Evolutionary conservation across 2,888 invertebrate species (phyloP), one percentile per base, ranked within the genome.

Genomic region (Drosophila rellima): DNA sequence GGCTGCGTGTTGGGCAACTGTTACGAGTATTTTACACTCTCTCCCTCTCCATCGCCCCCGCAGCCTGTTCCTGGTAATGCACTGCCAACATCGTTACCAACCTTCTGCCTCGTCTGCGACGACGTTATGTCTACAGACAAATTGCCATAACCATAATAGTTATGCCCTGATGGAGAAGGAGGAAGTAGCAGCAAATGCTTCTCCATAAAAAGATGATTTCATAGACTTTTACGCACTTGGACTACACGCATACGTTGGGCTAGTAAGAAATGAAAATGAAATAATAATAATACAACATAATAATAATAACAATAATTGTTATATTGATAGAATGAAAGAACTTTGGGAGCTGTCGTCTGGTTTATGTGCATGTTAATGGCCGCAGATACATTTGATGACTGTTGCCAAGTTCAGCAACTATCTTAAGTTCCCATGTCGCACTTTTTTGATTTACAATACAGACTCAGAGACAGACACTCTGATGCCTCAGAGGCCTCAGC

Each of bases 111-210:
- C 37, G 37, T 44, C 51, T 51, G 63, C 69, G 80, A 61, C 76
- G 78, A 71, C 78, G 73, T 87, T 79, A 75, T 84, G 83, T 90
- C 90, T 84, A 87, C 90, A 84, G 89, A 90, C 90, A 89, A 89
- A 89, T 89, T 90, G 90, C 90, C 87, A 90, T 89, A 89, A 88
- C 80, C 87, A 88, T 90, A 84, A 87, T 79, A 83, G 87, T 82
- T 83, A 79, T 77, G 56, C 47, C 60, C 20, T 63, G 20, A 5
- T 31, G 31, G 13, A 31, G 15, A 26, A 35, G 13, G 44, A 33
- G 45, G 23, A 55, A 55, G 60, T 67, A 50, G 66, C 18, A 50
- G 62, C 54, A 64, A 71, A 59, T 64, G 82, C 52, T 51, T 70
- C 55, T 60, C 80, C 82, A 88, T 88, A 88, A 90, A 89, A 84